These are phyloP conservation scores for Platyscapa corneri DNA, from an alignment of 1,140 invertebrate species.

Conservation along the genomic window DNA sequence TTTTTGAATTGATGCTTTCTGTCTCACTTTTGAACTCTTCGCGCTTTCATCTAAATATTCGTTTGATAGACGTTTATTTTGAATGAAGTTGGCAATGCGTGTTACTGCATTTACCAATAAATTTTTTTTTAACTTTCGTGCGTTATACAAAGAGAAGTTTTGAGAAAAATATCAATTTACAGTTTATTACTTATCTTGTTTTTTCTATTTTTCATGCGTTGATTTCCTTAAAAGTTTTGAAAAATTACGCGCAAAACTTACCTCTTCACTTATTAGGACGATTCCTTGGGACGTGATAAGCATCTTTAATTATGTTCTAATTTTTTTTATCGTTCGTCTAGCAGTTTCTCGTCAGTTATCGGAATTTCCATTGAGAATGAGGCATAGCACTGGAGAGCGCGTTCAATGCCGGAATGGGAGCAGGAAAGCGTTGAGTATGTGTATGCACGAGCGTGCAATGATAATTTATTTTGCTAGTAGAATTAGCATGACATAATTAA, in stretches of 20 bases:
- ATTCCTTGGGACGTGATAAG: conserved; percentile 47
- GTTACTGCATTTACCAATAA: not conserved
- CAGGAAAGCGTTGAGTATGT: not conserved
- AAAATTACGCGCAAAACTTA: conserved; percentile 36
- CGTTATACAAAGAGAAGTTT: not conserved
- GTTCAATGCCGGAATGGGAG: conserved; percentile 17
- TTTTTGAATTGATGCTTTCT: not conserved
- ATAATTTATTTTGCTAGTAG: conserved; percentile 40
- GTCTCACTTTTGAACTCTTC: not conserved
- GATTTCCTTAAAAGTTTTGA: conserved; percentile 33
- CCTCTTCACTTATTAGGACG: conserved; percentile 48
- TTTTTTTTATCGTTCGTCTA: conserved; percentile 39
- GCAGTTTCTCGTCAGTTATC: conserved; percentile 44
- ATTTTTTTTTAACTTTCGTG: not conserved
- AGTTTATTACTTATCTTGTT: not conserved
- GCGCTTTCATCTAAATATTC: not conserved
- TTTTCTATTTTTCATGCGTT: conserved; percentile 21
- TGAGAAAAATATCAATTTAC: not conserved
- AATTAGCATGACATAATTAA: conserved; percentile 48
- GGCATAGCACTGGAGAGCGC: not conserved
- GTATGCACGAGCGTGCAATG: not conserved
- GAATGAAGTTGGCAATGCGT: not conserved
- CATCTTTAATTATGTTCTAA: conserved; percentile 52
- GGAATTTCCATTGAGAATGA: conserved; percentile 40
- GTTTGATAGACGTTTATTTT: not conserved